phyloP scores from a whole-genome alignment of 64 coral and sea anemone genomes.

The Astreopora myriophthalma region DNA sequence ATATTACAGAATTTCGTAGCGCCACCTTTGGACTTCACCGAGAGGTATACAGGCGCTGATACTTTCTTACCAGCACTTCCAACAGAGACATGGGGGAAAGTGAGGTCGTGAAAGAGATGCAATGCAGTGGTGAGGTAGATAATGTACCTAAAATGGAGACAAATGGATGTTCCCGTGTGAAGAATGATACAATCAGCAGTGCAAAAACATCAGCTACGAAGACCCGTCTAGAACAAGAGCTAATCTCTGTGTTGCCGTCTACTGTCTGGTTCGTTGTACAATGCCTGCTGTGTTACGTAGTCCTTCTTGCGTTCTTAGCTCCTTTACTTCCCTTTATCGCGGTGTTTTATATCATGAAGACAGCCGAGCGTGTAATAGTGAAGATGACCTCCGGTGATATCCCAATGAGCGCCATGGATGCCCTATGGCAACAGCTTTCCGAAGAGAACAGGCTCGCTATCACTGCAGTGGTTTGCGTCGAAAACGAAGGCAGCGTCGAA shows the following conservation, averaged over 20 bases:
- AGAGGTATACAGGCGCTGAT: no score
- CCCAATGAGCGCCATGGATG: constrained; percentile 73
- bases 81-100: background rate
- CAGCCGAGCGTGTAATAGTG: constrained; percentile 47
- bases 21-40: background rate
- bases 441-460: constrained; percentile 78
- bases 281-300: constrained; percentile 37
- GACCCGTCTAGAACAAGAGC: background rate
- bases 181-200: background rate
- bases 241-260: background rate
- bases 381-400: background rate
- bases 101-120: background rate
- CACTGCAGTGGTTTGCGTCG: constrained; percentile 20
- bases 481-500: constrained; percentile 1
- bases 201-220: background rate
- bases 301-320: background rate
- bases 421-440: constrained; percentile 78
- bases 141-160: background rate
- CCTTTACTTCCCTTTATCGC: constrained; percentile 47
- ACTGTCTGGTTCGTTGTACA: constrained; percentile 28
- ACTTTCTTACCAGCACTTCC: background rate
- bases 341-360: constrained; percentile 71
- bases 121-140: background rate
- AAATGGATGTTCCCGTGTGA: background rate
- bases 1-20: background rate